Base-by-base conservation (phyloP, 2,797 vertebrate genomes). In the Harpagifer antarcticus region DNA sequence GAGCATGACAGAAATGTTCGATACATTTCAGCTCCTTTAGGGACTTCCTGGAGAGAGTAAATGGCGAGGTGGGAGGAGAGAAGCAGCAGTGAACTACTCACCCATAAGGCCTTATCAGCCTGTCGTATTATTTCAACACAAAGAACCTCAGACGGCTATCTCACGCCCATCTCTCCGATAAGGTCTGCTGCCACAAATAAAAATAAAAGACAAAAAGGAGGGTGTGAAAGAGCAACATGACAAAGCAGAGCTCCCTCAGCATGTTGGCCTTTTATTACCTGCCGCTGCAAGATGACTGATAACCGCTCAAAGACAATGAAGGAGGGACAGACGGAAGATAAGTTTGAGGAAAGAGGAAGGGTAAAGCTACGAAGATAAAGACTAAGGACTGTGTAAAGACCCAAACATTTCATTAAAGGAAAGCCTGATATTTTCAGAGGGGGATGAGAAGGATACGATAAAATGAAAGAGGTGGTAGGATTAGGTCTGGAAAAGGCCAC, bases 241-340 rank as follows among this genome's bases (percentile, higher is more conserved):
- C 86, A 91, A 86, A 87, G 84, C 72, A 10, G 80, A 78, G 78
- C 82, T 84, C 85, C 82, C 73, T 80, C 70, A 43, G 53, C 68
- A 82, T 74, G 70, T 73, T 76, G 81, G 86, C 75, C 82, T 88
- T 93, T 94, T 94, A 94, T 94, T 94, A 93, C 91, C 88, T 90
- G 86, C 84, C 81, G 56, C 80, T 79, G 84, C 78, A 78, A 89
- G 92, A 94, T 94, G 92, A 92, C 93, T 92, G 94, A 95, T 94
- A 94, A 93, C 83, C 61, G 44, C 40, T 86, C 85, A 88, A 93
- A 92, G 90, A 94, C 91, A 93, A 93, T 84, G 73, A 82, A 75
- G 81, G 85, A 83, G 72, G 63, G 72, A 82, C 78, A 86, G 86
- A 83, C 76, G 23, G 74, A 64, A 76, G 86, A 90, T 86, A 90